Conservation (phyloP, 2,888 invertebrate genomes). For the Cheilosia pagana region DNA sequence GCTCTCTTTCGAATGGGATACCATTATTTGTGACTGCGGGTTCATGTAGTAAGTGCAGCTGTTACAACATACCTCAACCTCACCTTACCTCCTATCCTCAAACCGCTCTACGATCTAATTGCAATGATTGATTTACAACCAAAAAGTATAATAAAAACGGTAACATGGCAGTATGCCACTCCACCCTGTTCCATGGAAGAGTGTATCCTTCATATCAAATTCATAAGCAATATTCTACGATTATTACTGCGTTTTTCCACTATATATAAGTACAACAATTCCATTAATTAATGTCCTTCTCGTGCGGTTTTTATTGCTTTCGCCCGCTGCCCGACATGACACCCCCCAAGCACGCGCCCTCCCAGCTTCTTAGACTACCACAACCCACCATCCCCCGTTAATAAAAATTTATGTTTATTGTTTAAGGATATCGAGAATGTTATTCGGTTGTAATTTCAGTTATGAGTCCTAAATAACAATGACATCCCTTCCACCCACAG, state of each 20-base stretch:
- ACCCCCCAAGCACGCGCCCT: not conserved
- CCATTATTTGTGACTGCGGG: too few species aligned
- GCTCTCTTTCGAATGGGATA: too few species aligned
- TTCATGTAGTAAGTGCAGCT: too few species aligned
- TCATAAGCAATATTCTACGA: conserved; percentile 54
- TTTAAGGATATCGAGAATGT: conserved; percentile 62
- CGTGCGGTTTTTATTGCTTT: conserved; percentile 52
- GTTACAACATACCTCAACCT: too few species aligned
- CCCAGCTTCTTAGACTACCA: conserved; percentile 20
- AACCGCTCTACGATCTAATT: conserved; percentile 27
- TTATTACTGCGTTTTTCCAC: conserved; percentile 49
- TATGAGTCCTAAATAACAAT: conserved; percentile 58
- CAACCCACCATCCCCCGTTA: conserved; percentile 7
- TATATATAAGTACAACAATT: conserved; percentile 53
- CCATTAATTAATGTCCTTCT: conserved; percentile 63
- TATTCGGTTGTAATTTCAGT: conserved; percentile 51
- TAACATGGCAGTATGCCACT: conserved; percentile 1
- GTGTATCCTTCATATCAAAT: conserved; percentile 48
- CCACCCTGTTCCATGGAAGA: not conserved
- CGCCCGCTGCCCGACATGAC: conserved; percentile 10
- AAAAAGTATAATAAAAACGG: conserved; percentile 40
- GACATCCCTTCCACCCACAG: conserved; percentile 17
- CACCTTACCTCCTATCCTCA: too few species aligned
- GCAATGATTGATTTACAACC: conserved; percentile 51
- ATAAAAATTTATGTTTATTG: conserved; percentile 65